Evolutionary conservation across 2,797 vertebrate species (phyloP).

Genomic region (Siniperca undulata): DNA sequence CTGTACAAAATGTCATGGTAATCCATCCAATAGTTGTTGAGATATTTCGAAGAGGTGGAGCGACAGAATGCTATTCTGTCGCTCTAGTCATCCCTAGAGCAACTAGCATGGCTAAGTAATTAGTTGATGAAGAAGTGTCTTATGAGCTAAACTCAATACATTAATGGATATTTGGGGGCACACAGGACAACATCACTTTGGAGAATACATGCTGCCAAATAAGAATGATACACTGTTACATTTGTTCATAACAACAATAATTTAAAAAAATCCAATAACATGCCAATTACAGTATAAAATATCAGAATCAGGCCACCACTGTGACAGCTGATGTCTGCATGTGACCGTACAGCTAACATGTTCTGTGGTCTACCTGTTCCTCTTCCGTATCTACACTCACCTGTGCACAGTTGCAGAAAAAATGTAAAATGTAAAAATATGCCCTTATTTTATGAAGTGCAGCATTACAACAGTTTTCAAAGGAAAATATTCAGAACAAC

Average conservation of each 20-base stretch:
- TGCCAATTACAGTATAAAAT: background rate
- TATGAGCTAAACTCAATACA: background rate
- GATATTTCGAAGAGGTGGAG: background rate
- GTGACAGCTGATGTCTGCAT: background rate
- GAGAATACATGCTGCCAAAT: background rate
- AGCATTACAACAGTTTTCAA: slow-evolving; percentile 14
- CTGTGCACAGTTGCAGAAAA: slow-evolving; percentile 16
- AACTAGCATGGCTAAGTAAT: background rate
- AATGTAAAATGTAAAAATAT: background rate
- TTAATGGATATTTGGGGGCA: background rate
- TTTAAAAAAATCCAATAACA: background rate
- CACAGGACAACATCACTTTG: background rate
- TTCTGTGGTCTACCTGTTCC: background rate
- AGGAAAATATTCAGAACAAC: background rate
- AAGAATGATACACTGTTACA: background rate
- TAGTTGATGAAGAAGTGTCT: background rate
- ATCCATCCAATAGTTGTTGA: background rate
- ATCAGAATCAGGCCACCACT: background rate
- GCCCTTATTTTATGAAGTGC: slow-evolving; percentile 25
- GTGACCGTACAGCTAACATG: background rate
- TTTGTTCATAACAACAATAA: background rate
- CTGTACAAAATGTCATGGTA: background rate
- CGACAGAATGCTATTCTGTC: no score
- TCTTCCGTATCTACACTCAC: background rate
- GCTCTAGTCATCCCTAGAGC: background rate